Base-by-base conservation (phyloP, 2,888 invertebrate species). In the Eristalis arbustorum region DNA sequence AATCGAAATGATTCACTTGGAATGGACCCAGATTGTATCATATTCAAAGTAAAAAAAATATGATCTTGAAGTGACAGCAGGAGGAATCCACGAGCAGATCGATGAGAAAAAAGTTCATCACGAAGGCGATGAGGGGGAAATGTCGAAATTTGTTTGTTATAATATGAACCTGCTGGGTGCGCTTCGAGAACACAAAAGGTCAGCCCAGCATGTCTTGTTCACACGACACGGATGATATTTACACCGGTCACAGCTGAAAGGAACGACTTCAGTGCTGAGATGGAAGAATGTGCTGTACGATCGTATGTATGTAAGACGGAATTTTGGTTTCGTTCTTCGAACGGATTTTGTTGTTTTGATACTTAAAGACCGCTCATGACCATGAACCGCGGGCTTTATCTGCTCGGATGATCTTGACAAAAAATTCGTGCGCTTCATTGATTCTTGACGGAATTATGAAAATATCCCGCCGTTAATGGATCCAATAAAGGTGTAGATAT, bases 71-170 rank as follows among this genome's bases (percentile, higher is more conserved):
- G 67, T 87, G 87, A 83, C 87, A 87, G 78, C 87, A 79, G 78
- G 78, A 87, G 87, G 74, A 71, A 71, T 78, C 74, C 37, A 74
- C 28, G 67, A 68, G 57, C 57, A 22, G 63, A 82, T 74, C 66
- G 69, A 18, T 78, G 85, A 82, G 77, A 82, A 78, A 72, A 79
- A 66, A 67, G 78, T 78, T 68, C 72, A 75, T 78, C 87, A 83
- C 71, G 63, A 79, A 82, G 87, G 82, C 78, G 87, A 79, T 87
- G 87, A 83, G 83, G 87, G 82, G 59, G 68, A 87, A 75, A 87
- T 87, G 87, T 75, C 87, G 78, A 87, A 87, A 87, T 87, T 82
- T 87, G 87, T 87, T 87, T 82, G 82, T 82, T 82, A 82, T 82
- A 82, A 68, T 79, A 62, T 69, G 77, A 78, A 75, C 87, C 82